Evolutionary conservation across 2,888 invertebrate genomes (phyloP).

Genomic region (Venustoraphidia nigricollis): DNA sequence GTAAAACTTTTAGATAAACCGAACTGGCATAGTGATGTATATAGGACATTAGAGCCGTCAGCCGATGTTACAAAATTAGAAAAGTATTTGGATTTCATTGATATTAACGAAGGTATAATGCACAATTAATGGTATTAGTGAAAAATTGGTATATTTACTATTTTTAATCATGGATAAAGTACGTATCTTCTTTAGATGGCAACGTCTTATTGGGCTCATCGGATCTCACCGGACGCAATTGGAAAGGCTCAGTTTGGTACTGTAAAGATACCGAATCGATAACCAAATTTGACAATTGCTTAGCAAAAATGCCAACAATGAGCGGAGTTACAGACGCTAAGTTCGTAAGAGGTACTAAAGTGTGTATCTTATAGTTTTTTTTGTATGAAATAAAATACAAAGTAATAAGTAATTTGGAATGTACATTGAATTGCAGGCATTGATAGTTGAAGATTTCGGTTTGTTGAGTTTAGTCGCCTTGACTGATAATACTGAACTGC

Average conservation of each 20-base stretch:
- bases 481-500: neutral
- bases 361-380: too few relatives aligned
- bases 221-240: conserved; percentile 39
- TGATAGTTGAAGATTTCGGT: conserved; percentile 1
- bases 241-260: conserved; percentile 43
- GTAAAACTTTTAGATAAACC: neutral
- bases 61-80: conserved; percentile 1
- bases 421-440: neutral
- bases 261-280: conserved; percentile 29
- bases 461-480: neutral
- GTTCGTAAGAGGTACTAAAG: neutral
- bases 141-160: neutral
- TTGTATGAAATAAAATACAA: too few relatives aligned
- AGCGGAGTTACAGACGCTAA: neutral
- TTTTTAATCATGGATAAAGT: too few relatives aligned
- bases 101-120: neutral
- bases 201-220: conserved; percentile 40
- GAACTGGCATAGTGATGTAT: conserved; percentile 2
- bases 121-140: too few relatives aligned
- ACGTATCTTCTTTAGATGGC: conserved; percentile 27
- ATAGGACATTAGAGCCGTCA: neutral
- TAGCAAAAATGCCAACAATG: conserved; percentile 10
- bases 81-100: conserved; percentile 2
- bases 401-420: too few relatives aligned
- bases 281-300: conserved; percentile 21